Evolutionary conservation across 2,888 invertebrate genomes (phyloP).

Genomic region (Drosophila conformis): DNA sequence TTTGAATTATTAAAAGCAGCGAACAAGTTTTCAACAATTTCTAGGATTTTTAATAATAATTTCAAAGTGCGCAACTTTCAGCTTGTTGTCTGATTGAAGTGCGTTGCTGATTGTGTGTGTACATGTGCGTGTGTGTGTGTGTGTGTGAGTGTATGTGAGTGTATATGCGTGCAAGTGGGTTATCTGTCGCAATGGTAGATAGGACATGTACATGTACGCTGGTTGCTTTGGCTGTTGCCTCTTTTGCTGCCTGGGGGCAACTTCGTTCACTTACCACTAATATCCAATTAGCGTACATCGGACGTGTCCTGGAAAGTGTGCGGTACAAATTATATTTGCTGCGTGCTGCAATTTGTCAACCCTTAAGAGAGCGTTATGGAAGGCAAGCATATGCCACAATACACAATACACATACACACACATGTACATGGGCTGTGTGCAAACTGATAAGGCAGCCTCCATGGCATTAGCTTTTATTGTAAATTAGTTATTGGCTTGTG

Average conservation of each 20-base stretch:
- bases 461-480: slow-evolving; percentile 63
- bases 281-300: slow-evolving; percentile 73
- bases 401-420: not conserved
- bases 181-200: slow-evolving; percentile 56
- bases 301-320: slow-evolving; percentile 61
- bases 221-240: not conserved
- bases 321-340: slow-evolving; percentile 72
- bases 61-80: slow-evolving; percentile 37
- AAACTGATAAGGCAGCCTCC: slow-evolving; percentile 67
- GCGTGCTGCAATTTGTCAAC: slow-evolving; percentile 72
- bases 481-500: slow-evolving; percentile 80
- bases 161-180: slow-evolving; percentile 38
- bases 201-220: slow-evolving; percentile 56
- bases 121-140: slow-evolving; percentile 8
- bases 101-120: not conserved
- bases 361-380: slow-evolving; percentile 43
- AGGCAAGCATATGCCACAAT: slow-evolving; percentile 59
- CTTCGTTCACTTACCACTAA: slow-evolving; percentile 67
- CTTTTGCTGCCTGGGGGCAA: slow-evolving; percentile 25
- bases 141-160: not conserved
- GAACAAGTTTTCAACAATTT: slow-evolving; percentile 31
- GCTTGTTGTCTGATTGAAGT: slow-evolving; percentile 6
- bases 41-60: slow-evolving; percentile 31
- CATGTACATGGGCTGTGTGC: slow-evolving; percentile 30
- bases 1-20: slow-evolving; percentile 61